Percentiles rank a stretch among this genome's conserved stretches.
Evolutionary conservation across 2,888 invertebrate species (phyloP).

Genomic region (Hedya salicella): DNA sequence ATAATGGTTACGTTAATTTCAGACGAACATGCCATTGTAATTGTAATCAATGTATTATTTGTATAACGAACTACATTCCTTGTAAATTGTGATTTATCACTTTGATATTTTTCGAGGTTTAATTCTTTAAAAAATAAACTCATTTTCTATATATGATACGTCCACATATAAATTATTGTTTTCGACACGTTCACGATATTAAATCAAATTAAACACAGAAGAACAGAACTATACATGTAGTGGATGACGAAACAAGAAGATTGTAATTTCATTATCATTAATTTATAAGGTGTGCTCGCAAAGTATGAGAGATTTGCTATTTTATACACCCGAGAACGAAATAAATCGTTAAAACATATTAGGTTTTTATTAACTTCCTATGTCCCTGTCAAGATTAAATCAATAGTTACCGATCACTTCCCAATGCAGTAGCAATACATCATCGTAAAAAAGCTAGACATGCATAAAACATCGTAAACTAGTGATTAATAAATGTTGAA

Average conservation of each 20-base stretch:
- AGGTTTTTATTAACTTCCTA: conserved; percentile 43
- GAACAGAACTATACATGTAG: too few relatives aligned
- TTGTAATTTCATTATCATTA: conserved; percentile 41
- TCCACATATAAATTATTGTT: too few relatives aligned
- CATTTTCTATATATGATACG: not conserved
- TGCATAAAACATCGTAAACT: conserved; percentile 60
- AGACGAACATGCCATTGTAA: not conserved
- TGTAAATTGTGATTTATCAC: not conserved
- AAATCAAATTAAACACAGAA: not conserved
- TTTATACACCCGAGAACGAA: conserved; percentile 54
- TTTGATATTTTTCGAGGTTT: not conserved
- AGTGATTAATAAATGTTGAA: conserved; percentile 44
- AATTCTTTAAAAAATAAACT: not conserved
- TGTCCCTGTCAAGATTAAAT: conserved; percentile 9
- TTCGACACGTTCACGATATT: not conserved
- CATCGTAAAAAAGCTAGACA: conserved; percentile 61
- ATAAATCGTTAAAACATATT: conserved; percentile 48
- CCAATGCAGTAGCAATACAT: conserved; percentile 56
- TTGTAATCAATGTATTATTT: not conserved
- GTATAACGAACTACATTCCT: not conserved
- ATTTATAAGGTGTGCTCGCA: conserved; percentile 51
- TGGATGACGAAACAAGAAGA: not conserved
- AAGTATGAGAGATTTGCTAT: conserved; percentile 50
- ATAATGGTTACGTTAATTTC: not conserved
- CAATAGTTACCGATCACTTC: conserved; percentile 12